phyloP scores from a whole-genome alignment of 2,113 vertebrate species.

The Sialia sialis region DNA sequence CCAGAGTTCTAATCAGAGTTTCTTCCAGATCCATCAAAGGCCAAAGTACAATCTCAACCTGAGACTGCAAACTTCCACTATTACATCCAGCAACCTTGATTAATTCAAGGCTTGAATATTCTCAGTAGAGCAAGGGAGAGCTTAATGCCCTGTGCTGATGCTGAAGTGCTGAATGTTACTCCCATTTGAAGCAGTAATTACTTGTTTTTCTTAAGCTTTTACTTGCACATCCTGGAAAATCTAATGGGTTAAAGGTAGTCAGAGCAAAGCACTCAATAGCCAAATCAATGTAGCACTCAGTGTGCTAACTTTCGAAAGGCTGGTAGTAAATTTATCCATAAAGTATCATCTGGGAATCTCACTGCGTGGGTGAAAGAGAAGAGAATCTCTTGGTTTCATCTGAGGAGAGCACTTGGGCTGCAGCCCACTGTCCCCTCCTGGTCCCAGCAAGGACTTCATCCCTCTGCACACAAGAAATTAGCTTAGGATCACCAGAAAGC shows the following conservation, averaged over 20 bases:
- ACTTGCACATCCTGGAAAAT: neutral
- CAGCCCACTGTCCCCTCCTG: neutral
- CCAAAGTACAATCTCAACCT: neutral
- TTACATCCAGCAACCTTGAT: neutral
- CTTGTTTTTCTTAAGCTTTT: neutral
- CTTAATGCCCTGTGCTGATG: neutral
- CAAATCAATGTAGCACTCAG: neutral
- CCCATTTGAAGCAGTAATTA: neutral
- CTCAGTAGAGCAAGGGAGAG: neutral
- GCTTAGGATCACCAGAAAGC: neutral
- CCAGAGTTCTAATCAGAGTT: neutral
- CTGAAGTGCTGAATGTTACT: neutral
- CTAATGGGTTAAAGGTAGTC: accelerated
- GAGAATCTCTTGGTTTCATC: neutral
- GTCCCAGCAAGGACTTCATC: neutral
- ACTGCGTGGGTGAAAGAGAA: neutral
- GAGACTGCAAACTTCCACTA: neutral
- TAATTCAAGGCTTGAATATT: neutral
- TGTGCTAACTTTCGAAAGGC: neutral
- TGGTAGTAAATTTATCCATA: neutral
- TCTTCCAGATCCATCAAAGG: neutral
- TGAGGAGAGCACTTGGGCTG: neutral
- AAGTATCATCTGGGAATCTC: neutral
- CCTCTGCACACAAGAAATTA: neutral
- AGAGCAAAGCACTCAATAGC: neutral